A percentile compares a stretch with the other conserved stretches of the same genome.
Evolutionary conservation across 2,888 invertebrate genomes (phyloP).

Genomic region (Tipula unca): DNA sequence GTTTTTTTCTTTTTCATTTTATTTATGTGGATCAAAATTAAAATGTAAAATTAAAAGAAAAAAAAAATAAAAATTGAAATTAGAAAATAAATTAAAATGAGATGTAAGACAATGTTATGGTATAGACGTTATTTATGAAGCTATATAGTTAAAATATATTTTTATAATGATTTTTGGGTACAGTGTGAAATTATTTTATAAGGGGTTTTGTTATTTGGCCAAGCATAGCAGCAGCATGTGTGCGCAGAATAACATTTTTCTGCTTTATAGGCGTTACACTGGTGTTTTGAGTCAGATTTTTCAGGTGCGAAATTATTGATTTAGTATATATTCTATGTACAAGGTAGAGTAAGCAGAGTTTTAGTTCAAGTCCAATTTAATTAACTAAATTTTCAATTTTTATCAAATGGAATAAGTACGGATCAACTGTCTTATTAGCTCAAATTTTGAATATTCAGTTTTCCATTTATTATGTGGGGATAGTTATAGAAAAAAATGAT

Average conservation of each 20-base stretch:
- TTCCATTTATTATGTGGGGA: too few species aligned
- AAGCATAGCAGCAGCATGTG: not conserved
- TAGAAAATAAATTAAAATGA: not conserved
- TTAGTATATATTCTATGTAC: too few species aligned
- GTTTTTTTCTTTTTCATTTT: not conserved
- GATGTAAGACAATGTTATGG: not conserved
- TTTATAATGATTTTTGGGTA: not conserved
- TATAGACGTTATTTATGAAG: not conserved
- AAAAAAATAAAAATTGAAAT: not conserved
- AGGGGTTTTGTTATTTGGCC: not conserved
- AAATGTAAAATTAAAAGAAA: not conserved
- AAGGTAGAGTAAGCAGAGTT: too few species aligned
- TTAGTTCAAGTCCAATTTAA: too few species aligned
- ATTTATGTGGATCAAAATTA: constrained; percentile 8
- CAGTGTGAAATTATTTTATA: not conserved
- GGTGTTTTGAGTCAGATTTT: not conserved
- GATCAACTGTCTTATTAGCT: too few species aligned
- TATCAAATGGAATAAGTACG: too few species aligned
- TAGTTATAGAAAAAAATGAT: too few species aligned
- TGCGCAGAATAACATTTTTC: not conserved
- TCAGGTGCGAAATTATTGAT: not conserved
- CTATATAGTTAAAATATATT: not conserved
- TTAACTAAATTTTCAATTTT: too few species aligned
- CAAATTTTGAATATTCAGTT: too few species aligned
- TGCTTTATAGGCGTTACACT: too few species aligned